Base-by-base conservation (phyloP, 2,113 vertebrate genomes). In the Pseudonaja textilis region DNA sequence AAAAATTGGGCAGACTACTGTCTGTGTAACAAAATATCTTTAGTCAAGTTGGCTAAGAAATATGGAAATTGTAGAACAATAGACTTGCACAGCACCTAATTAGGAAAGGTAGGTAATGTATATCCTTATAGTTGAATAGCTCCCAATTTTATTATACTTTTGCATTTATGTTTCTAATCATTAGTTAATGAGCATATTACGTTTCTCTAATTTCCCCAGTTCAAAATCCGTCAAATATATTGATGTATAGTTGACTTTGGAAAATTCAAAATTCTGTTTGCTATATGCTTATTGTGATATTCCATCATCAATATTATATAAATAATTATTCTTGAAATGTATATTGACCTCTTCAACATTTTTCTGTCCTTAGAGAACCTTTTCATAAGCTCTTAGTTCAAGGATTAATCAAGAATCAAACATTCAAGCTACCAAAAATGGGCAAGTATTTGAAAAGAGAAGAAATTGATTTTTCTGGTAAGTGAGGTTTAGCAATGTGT, bases 351-450 rank as follows among this genome's bases (percentile, higher is more conserved):
- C 93, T 93, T 95, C 22, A 54, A 90, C 69, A 85, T 61, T 93
- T 94, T 85, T 92, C 39, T 22, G 0, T 95, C 85, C 91, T 93
- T 93, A 99, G 99, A 96, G 99, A 99, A 93, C 99, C 99, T 90
- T 99, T 99, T 95, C 92, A 94, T 92, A 99, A 99, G 94, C 98
- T 99, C 92, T 97, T 99, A 94, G 98, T 99, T 29, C 99, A 99
- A 96, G 99, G 99, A 92, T 98, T 99, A 87, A 99, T 99, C 97
- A 99, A 99, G 97, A 99, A 98, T 95, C 98, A 98, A 96, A 99
- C 99, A 0, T 99, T 98, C 96, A 98, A 97, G 92, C 96, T 98
- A 20, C 91, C 97, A 3, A 97, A 98, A 92, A 98, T 97, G 2
- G 98, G 99, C 26, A 98, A 97, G 93, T 99, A 98, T 96, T 94